Percentiles rank a stretch among this genome's conserved stretches.
phyloP scores from a whole-genome alignment of 2,113 vertebrate genomes.

The Tychaedon coryphoeus region DNA sequence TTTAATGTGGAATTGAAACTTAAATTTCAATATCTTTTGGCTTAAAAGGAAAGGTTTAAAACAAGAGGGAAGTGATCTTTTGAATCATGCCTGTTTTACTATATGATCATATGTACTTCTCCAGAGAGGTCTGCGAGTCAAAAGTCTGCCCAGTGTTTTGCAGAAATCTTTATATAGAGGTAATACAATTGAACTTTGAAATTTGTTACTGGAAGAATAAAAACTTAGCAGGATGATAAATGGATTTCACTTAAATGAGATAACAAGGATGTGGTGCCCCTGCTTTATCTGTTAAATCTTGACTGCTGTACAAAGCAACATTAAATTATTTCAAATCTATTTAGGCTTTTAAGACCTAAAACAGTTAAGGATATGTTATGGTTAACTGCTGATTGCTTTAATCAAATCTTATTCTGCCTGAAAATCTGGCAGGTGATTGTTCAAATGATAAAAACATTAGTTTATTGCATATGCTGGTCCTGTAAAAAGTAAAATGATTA shows the following conservation, averaged over 20 bases:
- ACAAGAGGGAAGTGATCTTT: neutral
- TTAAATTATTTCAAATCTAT: neutral
- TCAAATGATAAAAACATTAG: neutral
- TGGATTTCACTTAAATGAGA: neutral
- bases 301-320: neutral
- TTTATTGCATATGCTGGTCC: neutral
- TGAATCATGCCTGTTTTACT: neutral
- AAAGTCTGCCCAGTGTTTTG: neutral
- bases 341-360: neutral
- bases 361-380: neutral
- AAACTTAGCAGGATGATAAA: neutral
- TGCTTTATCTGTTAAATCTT: neutral
- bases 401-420: neutral
- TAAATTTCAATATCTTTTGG: neutral
- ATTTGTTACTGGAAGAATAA: neutral
- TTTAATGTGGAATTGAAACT: neutral
- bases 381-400: neutral
- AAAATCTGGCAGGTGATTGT: conserved; percentile 24
- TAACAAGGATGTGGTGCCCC: neutral
- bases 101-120: neutral
- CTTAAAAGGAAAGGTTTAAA: neutral
- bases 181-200: neutral
- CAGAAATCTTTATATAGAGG: neutral
- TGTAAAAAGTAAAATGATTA: conserved; percentile 39
- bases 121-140: neutral